Base-by-base conservation (phyloP, 2,888 invertebrate genomes). In the Pyrochroa serraticornis region DNA sequence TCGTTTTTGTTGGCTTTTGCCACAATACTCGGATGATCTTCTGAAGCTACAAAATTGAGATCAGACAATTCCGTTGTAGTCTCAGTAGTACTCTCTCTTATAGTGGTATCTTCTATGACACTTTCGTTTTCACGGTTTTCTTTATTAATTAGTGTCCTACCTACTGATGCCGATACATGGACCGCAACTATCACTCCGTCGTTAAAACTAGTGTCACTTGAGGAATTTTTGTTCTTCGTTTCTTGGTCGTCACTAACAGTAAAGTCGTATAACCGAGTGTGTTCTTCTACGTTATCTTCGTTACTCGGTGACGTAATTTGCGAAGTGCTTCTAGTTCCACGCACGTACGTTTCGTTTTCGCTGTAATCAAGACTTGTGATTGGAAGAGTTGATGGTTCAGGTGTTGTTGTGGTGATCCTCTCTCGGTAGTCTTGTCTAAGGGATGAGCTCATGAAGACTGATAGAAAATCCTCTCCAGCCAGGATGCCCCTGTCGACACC, bases 1-100 rank as follows among this genome's bases (percentile, higher is more conserved):
- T 84, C 84, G 67, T 82, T 84, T 68, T 83, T 83, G 65, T 83
- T 85, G 1, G 83, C 83, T 53, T 83, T 83, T 33, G 84, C 82
- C 32, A 81, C 76, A 48, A 82, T 76, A 58, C 79, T 82, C n/a
- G 77, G 81, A 35, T 79, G 74, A 47, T 82, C 80, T 64, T 82
- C 77, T 0, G 77, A 75, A 38, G 64, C 68, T 9, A 72, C 58
- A 39, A 64, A 61, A 36, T 59, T 65, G 47, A 68, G 67, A 57
- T 70, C 69, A 2, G 49, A 32, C 33, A 55, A 12, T n/a, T 33
- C 59, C 39, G 60, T 61, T 6, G 62, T 45, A 7, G 44, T 35
- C n/a, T 14, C 60, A 22, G 22, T 22, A 6, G 62, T 45, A 7
- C 37, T 35, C n/a, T 14, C 41, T 7, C 44, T 13, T 2, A 30